A percentile compares a stretch with the other conserved stretches of the same genome.
phyloP scores from a whole-genome alignment of 1,140 invertebrate genomes.

The Belonocnema kinseyi region DNA sequence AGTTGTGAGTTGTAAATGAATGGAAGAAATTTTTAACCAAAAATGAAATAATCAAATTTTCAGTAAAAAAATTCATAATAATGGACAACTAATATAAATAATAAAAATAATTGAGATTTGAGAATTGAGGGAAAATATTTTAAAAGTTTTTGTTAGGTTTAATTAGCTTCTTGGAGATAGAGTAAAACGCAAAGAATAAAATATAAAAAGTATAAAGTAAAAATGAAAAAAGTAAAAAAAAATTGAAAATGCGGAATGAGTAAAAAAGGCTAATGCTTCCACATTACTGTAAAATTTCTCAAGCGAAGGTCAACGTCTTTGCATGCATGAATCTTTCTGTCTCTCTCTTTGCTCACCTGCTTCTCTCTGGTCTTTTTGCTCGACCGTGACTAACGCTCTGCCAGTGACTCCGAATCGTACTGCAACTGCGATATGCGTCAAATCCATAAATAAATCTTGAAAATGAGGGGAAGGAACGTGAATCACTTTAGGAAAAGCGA shows the following conservation, averaged over 20 bases:
- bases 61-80: too few species aligned
- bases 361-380: conserved; percentile 24
- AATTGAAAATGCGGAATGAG: conserved; percentile 2
- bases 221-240: neutral
- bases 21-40: too few species aligned
- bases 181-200: too few species aligned
- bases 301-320: conserved; percentile 30
- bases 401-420: conserved; percentile 20
- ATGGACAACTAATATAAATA: too few species aligned
- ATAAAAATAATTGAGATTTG: too few species aligned
- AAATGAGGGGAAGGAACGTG: conserved; percentile 16
- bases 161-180: too few species aligned
- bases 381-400: conserved; percentile 26
- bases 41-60: too few species aligned
- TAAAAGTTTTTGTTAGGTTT: too few species aligned
- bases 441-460: conserved; percentile 28
- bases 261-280: conserved; percentile 10
- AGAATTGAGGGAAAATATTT: too few species aligned
- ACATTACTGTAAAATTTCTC: conserved; percentile 31
- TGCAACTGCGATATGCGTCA: conserved; percentile 27
- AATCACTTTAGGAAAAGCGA: conserved; percentile 26
- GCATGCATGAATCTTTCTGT: conserved; percentile 23
- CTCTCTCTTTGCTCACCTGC: conserved; percentile 15
- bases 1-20: too few species aligned
- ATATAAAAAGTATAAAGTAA: too few species aligned